Base-by-base conservation (phyloP, 2,888 invertebrate species). In the Micropterix aruncella region DNA sequence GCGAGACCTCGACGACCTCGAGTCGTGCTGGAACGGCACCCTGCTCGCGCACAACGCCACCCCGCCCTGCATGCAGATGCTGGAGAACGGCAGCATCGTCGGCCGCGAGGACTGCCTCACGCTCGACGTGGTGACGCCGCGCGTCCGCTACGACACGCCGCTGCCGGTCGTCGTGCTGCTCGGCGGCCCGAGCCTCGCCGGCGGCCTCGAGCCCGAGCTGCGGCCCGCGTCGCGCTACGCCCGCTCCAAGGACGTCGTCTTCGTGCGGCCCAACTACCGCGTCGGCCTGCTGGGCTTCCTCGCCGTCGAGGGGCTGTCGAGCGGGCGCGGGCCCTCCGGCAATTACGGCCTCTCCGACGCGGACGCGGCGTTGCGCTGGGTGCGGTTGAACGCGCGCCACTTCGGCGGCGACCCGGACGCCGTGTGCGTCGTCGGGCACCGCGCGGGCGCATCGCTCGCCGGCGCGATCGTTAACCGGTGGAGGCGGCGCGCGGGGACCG, bases 281-380 rank as follows among this genome's bases (percentile, higher is more conserved):
- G 64, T 83, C 47, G 83, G 83, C 1, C 76, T 79, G 41, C 73
- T 85, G 45, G 94, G 94, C 2, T 93, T 92, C 58, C 66, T 93
- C 41, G 81, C 92, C 0, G 65, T 82, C 3, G 79, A 83, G 46
- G 70, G 77, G 2, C 63, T 90, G 1, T 79, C 83, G 0, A 74
- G 79, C 52, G 69, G 79, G 0, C 73, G 78, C 16, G 75, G 71
- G 18, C 80, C 81, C 1, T 87, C 89, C 0, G 91, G 91, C 19
- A 92, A 92, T 61, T 91, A 90, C 56, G 92, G 82, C 0, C 71
- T 91, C 1, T 83, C 84, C 1, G 92, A 92, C 57, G 76, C 91
- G 46, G 58, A 89, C 12, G 77, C 75, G 0, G 87, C 79, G 0
- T 65, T 92, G 15, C 71, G 79, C 46, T 92, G 91, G 91, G 77